Base-by-base conservation (phyloP, 1,140 invertebrate species). In the Conus betulinus region DNA sequence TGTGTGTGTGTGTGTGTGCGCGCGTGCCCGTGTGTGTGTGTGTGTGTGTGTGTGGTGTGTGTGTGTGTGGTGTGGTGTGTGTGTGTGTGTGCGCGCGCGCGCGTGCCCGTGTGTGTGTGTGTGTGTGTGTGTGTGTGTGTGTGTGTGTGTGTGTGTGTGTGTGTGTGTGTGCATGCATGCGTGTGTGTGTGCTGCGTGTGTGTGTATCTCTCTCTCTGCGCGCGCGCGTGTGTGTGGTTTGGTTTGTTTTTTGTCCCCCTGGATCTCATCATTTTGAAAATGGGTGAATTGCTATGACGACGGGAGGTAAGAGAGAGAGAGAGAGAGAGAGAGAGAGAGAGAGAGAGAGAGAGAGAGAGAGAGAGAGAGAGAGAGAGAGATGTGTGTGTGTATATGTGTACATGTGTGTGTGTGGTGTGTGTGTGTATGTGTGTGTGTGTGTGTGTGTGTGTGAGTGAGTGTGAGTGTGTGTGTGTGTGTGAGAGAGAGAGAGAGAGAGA, bases 121-220 rank as follows among this genome's bases (percentile, higher is more conserved):
- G 78, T 81, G 78, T 81, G 78, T 81, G 78, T 81, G 78, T 81
- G 78, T 81, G 78, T 81, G 78, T 81, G 25, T 81, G 78, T 81
- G 78, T 81, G 78, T 81, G 78, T 81, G 78, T 81, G 39, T 81
- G 78, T 81, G 78, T 81, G 27, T 52, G 78, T 81, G 78, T 81
- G 81, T 83, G 81, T 55, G 81, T 83, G 52, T 23, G 52, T 83
- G 81, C 52, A 52, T 83, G 81, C 52, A 52, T 55, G 81, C 52
- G 81, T 55, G 81, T 25, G 81, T 55, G 52, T 55, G 81, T 60
- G 57, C 15, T 60, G 57, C 57, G 57, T 60, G n/a, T n/a, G n/a
- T n/a, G n/a, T n/a, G n/a, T n/a, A 0, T 39, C 39, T 39, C 39
- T 39, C 39, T 39, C 39, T 39, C 39, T 39, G 39, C 3, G 39